These are phyloP conservation scores for Scopus umbretta DNA, from an alignment of 2,113 vertebrate species.

Conservation along the genomic window DNA sequence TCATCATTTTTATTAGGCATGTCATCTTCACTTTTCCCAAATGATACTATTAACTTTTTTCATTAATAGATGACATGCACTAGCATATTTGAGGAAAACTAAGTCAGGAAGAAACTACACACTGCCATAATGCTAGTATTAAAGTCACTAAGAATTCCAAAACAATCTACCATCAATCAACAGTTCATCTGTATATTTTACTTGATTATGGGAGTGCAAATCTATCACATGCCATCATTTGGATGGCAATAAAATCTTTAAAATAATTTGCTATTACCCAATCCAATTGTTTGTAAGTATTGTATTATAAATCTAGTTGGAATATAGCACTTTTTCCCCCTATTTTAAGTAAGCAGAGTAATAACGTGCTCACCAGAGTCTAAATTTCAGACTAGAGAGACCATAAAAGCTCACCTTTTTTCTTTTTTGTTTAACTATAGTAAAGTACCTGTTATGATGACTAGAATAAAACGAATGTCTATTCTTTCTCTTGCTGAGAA, in stretches of 20 bases:
- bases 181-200: background rate
- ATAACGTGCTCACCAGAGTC: background rate
- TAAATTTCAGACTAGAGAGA: background rate
- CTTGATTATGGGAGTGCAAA: background rate
- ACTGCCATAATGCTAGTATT: background rate
- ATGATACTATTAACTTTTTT: background rate
- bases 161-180: background rate
- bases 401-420: background rate
- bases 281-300: background rate
- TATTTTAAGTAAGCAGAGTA: background rate
- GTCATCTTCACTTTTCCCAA: background rate
- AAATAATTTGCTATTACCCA: background rate
- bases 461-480: background rate
- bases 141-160: background rate
- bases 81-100: background rate
- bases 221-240: background rate
- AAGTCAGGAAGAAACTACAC: background rate
- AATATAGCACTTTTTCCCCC: background rate
- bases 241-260: background rate
- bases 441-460: background rate
- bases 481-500: background rate
- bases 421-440: background rate
- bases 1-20: background rate
- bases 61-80: background rate
- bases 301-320: background rate